Conservation (phyloP, 2,113 vertebrate species). For the Myiopsitta monachus region DNA sequence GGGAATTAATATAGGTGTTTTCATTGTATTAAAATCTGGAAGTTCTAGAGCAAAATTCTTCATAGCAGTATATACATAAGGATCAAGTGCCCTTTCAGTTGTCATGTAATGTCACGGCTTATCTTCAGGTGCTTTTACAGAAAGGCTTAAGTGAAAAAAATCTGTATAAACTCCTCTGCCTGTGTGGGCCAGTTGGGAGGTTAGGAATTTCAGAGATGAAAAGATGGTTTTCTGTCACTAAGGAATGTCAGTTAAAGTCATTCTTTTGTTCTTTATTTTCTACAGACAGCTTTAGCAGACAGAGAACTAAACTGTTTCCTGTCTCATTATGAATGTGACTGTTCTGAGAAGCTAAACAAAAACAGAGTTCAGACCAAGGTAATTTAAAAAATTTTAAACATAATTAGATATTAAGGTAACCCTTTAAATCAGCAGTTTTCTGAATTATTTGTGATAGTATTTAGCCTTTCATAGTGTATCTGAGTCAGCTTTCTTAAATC, state of each 20-base stretch:
- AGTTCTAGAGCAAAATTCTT: background rate
- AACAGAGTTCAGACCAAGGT: background rate
- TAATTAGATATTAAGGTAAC: background rate
- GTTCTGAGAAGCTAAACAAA: background rate
- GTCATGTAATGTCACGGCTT: background rate
- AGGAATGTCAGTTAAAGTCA: background rate
- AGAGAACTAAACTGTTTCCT: background rate
- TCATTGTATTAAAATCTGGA: background rate
- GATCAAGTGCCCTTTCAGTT: background rate
- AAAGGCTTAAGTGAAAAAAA: background rate
- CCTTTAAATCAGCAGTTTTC: background rate
- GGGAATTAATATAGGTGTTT: background rate
- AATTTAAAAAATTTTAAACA: background rate
- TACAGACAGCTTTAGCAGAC: background rate
- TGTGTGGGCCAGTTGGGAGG: background rate
- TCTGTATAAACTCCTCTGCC: background rate
- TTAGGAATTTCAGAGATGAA: background rate
- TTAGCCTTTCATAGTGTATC: background rate
- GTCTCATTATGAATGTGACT: background rate
- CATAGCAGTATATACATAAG: rapidly evolving
- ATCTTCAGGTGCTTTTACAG: background rate
- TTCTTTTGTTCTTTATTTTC: background rate
- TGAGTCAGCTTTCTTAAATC: background rate
- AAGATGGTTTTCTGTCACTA: background rate
- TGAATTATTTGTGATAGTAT: background rate